Base-by-base conservation (phyloP, 2,888 invertebrate genomes). In the Gortyna flavago region DNA sequence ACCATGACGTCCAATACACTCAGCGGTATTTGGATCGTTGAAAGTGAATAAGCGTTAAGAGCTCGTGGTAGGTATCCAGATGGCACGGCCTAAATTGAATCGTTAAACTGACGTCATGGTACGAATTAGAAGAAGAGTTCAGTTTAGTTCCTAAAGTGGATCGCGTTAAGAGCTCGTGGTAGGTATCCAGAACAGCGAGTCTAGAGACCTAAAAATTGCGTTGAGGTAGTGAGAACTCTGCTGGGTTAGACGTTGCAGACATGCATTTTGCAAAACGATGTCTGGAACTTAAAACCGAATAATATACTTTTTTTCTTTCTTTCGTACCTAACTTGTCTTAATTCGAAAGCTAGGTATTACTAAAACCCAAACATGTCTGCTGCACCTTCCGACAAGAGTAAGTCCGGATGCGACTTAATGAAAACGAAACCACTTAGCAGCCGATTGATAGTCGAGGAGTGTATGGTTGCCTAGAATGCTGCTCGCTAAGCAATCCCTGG, bases 401-500 rank as follows among this genome's bases (percentile, higher is more conserved):
- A 25, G 18, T 74, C 32, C 32, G 57, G 32, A 76, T 62, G 44
- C n/a, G 18, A 68, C 25, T 67, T 62, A 21, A 51, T 67, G 65
- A 74, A 69, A 79, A 66, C 41, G 29, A 51, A 79, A 70, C 41
- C 44, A 48, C 18, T 67, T 61, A 65, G 35, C 21, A 71, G 13
- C 48, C 80, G 51, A 67, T 82, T 80, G 62, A 4, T 67, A 84
- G 75, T 80, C 84, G 29, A 59, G 25, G 35, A 41, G 64, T 59
- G 80, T 70, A 6, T 16, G 21, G 7, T 13, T 61, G 61, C n/a
- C 66, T 73, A 61, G 69, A 79, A 79, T 73, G 66, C 51, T 48
- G 64, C 54, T 29, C 57, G 32, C 21, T 75, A 29, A 84, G 35
- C 80, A 38, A n/a, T 70, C 35, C 48, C 16, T 64, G 7, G n/a